phyloP scores from a whole-genome alignment of 2,888 invertebrate species.

The Xestia xanthographa region DNA sequence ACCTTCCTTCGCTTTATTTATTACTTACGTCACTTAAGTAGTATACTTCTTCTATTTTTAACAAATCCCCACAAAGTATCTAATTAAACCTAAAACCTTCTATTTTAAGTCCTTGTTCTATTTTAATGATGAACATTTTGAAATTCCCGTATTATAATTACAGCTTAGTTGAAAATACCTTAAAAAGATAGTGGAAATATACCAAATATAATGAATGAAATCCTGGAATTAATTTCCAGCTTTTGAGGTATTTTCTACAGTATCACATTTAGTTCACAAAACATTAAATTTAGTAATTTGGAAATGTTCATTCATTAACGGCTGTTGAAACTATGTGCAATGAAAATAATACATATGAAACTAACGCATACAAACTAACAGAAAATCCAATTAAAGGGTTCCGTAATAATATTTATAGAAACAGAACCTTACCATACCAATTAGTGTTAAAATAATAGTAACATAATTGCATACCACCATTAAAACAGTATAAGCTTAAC shows the following conservation, averaged over 20 bases:
- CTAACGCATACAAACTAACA: neutral
- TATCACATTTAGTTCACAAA: neutral
- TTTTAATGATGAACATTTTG: conserved; percentile 11
- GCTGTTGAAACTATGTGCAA: neutral
- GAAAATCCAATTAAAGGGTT: conserved; percentile 39
- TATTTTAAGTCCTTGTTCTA: neutral
- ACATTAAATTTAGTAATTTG: neutral
- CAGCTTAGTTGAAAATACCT: neutral
- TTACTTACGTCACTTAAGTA: neutral
- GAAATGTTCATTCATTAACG: neutral
- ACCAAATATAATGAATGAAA: conserved; percentile 3
- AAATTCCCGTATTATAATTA: neutral
- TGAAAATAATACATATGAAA: no score
- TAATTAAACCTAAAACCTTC: neutral
- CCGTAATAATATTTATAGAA: conserved; percentile 45
- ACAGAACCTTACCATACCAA: conserved; percentile 30
- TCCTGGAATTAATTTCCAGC: neutral
- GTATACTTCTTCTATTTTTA: neutral
- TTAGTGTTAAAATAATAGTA: conserved; percentile 54
- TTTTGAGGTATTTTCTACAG: conserved; percentile 8
- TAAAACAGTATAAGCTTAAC: conserved; percentile 35
- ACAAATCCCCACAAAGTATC: neutral
- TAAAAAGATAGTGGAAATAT: neutral
- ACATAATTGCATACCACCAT: conserved; percentile 23
- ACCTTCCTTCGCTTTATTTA: neutral